Evolutionary conservation across 2,113 vertebrate genomes (phyloP).

Genomic region (Fulmarus glacialis): DNA sequence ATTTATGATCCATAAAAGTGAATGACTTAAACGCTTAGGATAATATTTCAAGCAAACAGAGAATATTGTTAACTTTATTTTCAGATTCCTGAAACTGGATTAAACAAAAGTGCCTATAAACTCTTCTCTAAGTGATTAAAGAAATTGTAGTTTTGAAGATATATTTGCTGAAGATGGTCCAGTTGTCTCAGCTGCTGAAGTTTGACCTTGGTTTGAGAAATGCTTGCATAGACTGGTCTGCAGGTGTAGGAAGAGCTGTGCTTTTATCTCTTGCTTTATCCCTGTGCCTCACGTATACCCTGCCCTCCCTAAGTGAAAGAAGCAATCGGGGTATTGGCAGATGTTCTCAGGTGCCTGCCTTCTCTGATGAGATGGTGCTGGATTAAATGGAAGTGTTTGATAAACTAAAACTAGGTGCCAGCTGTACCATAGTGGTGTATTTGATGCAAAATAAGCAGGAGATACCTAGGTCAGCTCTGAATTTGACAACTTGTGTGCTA

Average conservation of each 20-base stretch:
- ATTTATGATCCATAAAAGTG: not conserved
- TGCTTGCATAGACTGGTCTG: not conserved
- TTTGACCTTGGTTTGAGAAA: not conserved
- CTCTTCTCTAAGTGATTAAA: not conserved
- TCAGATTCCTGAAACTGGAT: not conserved
- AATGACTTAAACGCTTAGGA: not conserved
- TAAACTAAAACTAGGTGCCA: not conserved
- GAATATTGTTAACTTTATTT: not conserved
- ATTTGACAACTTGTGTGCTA: not conserved
- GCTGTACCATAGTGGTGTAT: not conserved
- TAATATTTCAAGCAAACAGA: not conserved
- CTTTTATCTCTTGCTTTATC: not conserved
- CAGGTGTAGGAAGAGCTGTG: not conserved
- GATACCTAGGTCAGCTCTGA: not conserved
- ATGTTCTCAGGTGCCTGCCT: not conserved
- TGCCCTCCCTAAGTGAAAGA: not conserved
- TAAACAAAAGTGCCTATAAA: not conserved
- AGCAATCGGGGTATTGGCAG: not conserved
- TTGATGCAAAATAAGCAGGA: not conserved
- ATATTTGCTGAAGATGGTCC: not conserved
- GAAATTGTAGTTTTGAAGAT: not conserved
- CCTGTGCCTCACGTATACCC: accelerated
- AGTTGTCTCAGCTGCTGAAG: not conserved
- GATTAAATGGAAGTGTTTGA: not conserved
- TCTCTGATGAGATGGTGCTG: not conserved